Base-by-base conservation (phyloP, 37 sponge, comb jelly and placozoan species). In the Aphrocallistes beatrix region DNA sequence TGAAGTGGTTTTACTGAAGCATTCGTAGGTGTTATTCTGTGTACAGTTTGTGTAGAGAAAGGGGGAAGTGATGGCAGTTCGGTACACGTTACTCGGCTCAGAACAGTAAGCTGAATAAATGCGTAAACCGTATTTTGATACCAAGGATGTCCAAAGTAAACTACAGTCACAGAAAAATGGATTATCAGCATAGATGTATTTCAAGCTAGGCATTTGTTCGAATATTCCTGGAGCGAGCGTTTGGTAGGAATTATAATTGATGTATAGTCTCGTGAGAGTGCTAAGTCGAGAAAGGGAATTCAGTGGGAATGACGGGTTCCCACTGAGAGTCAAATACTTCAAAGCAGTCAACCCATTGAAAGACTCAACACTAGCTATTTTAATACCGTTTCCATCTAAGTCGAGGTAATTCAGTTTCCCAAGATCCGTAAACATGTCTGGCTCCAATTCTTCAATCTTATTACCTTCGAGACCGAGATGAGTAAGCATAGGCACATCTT, bases 161-260 rank as follows among this genome's bases (percentile, higher is more conserved):
- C 75, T 60, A 60, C 75, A 60, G 75, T 60, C 75, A 60, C 75
- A 60, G 75, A 60, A 60, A 30, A 60, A 60, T 60, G 75, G 75
- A 60, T 60, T 60, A 30, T 60, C 75, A 60, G 75, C 75, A 60
- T 60, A 60, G 34, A 60, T 3, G 75, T 21, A 32, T 21, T 6
- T 32, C 25, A 60, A 30, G 34, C 32, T 32, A 60, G 75, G 28
- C n/a, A 60, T 25, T 13, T 60, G 75, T 13, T 60, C 75, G n/a
- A 60, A 60, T 60, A 30, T 19, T 19, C 3, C 75, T 32, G 75
- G 75, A 60, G 75, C 1, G 21, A 60, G 75, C n/a, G 75, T 60
- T 25, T 30, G 75, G n/a, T 60, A 60, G 3, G 75, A 60, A 28
- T 60, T 60, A 13, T 60, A 60, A 28, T 60, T 60, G 3, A 60